These are phyloP conservation scores for Trissolcus basalis DNA, from an alignment of 1,140 invertebrate species.

Conservation along the genomic window DNA sequence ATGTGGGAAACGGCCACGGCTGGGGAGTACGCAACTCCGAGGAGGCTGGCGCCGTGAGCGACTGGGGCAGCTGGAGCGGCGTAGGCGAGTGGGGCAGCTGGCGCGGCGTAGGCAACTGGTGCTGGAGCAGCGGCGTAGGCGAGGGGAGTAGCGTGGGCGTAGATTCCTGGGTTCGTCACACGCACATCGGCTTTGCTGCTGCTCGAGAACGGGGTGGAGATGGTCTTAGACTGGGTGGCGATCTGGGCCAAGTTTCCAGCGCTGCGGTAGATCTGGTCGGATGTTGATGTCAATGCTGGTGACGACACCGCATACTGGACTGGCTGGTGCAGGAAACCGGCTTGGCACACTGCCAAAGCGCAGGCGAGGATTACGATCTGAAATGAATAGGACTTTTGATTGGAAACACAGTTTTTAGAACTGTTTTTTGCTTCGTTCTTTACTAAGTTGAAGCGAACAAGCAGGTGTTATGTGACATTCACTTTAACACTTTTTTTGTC, in stretches of 20 bases:
- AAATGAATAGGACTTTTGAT: no score
- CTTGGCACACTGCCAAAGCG: constrained; percentile 66
- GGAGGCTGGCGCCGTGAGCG: constrained; percentile 40
- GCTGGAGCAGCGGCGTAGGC: constrained; percentile 50
- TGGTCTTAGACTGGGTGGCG: constrained; percentile 80
- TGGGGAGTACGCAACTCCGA: constrained; percentile 78
- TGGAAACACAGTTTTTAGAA: not conserved
- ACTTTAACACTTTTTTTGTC: no score
- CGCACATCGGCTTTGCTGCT: constrained; percentile 80
- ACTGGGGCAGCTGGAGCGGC: constrained; percentile 33
- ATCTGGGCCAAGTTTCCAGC: constrained; percentile 80
- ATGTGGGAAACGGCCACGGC: constrained; percentile 82
- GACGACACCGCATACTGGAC: constrained; percentile 65
- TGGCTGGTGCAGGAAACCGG: constrained; percentile 65
- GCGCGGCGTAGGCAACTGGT: constrained; percentile 52
- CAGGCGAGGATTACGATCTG: constrained; percentile 75
- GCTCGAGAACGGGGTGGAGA: constrained; percentile 82
- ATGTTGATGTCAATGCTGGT: constrained; percentile 78
- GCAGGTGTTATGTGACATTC: no score
- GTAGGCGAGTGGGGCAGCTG: constrained; percentile 35
- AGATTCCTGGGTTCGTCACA: constrained; percentile 77
- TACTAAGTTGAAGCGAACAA: not conserved
- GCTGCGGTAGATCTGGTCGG: constrained; percentile 79
- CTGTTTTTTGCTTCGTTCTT: not conserved
- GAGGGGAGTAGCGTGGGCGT: constrained; percentile 65